Conservation (phyloP, 2,888 invertebrate genomes). For the Aspidiotus destructor region DNA sequence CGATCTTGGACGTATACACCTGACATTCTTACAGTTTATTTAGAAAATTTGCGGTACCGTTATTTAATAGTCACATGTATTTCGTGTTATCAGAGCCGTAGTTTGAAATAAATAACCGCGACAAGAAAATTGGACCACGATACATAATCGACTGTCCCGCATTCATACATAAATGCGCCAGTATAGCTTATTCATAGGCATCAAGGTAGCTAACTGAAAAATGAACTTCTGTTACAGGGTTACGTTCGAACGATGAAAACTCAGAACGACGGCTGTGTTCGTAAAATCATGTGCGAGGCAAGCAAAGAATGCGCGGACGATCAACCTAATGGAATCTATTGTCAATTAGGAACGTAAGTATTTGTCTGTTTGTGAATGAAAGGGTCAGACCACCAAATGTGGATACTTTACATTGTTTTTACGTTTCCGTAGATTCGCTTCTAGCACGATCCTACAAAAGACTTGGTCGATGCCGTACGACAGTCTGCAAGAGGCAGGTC, state of each 20-base stretch:
- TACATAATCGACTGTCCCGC: too few relatives aligned
- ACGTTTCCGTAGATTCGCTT: slow-evolving; percentile 59
- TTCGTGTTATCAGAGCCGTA: too few relatives aligned
- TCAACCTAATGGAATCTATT: slow-evolving; percentile 71
- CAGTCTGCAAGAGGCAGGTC: slow-evolving; percentile 71
- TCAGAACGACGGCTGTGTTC: slow-evolving; percentile 70
- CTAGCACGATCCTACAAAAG: slow-evolving; percentile 73
- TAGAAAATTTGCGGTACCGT: too few relatives aligned
- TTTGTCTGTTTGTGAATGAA: slow-evolving; percentile 3
- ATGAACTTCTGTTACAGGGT: slow-evolving; percentile 45
- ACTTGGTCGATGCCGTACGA: slow-evolving; percentile 55
- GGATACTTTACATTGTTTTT: background rate
- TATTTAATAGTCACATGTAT: too few relatives aligned
- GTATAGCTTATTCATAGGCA: too few relatives aligned
- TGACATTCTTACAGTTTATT: too few relatives aligned
- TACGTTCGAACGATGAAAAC: slow-evolving; percentile 68
- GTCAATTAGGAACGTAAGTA: slow-evolving; percentile 86
- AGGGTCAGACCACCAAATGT: too few relatives aligned
- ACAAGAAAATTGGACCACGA: too few relatives aligned
- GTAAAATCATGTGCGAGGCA: slow-evolving; percentile 80
- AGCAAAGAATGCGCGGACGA: slow-evolving; percentile 76
- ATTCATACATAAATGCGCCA: too few relatives aligned
- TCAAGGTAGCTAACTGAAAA: too few relatives aligned
- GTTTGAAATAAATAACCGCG: too few relatives aligned
- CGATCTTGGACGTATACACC: too few relatives aligned